Conservation (phyloP, 2,797 vertebrate genomes). For the Enteromius afrohamiltoni region DNA sequence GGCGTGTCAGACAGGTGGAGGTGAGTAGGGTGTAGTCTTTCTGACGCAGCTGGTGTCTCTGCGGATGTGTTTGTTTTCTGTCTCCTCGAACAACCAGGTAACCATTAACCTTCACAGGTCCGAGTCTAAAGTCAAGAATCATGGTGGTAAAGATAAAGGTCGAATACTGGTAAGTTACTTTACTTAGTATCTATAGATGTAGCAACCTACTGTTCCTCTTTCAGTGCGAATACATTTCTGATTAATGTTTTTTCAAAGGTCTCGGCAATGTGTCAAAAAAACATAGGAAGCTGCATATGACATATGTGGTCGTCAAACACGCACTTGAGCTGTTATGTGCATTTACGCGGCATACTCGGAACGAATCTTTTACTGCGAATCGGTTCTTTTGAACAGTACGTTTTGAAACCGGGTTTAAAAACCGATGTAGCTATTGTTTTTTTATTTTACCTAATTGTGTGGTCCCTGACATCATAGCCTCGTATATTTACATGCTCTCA, state of each 20-base stretch:
- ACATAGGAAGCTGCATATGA: neutral
- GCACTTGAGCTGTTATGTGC: neutral
- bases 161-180: conserved; percentile 74
- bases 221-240: neutral
- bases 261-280: neutral
- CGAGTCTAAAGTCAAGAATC: neutral
- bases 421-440: neutral
- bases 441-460: neutral
- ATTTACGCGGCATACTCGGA: neutral
- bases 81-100: neutral
- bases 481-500: no score
- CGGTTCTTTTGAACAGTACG: neutral
- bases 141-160: conserved; percentile 70
- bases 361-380: neutral
- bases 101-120: neutral
- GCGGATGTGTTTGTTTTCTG: neutral
- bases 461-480: neutral
- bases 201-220: neutral
- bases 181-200: no score
- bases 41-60: conserved; percentile 21
- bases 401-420: neutral
- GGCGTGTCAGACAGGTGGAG: conserved; percentile 6
- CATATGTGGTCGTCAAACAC: neutral
- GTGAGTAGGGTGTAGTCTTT: neutral
- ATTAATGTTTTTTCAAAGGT: neutral